Evolutionary conservation across 1,140 invertebrate species (phyloP), one percentile per base, ranked within the genome.

Genomic region (Lethrus apterus): DNA sequence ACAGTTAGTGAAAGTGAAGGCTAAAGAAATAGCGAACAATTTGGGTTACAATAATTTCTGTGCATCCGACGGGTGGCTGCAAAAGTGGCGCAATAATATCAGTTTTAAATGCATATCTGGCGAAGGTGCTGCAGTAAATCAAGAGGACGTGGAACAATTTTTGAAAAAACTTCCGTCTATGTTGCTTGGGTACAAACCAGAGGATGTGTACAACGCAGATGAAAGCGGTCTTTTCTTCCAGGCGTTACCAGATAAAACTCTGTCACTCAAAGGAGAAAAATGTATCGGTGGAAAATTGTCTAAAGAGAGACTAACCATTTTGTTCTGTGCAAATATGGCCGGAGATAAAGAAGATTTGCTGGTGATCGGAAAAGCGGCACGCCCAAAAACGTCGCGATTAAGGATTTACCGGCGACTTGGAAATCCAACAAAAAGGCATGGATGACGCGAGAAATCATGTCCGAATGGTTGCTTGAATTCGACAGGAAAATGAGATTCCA

Each of bases 171-270:
- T 35, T 21, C 34, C 23, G 1, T 13, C 34, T 4, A 14, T 47
- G 19, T 7, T 47, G 2, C 18, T 4, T 10, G 7, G 24, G 9
- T 72, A 70, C 54, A 42, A 55, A 20, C 52, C 59, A 40, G 51
- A 66, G 32, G 58, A 71, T 50, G 59, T 72, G 36, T 74, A 63
- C 58, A 75, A 73, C 54, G 60, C 62, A 11, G 68, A 73, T 55
- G 69, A 74, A 59, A 71, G 65, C 21, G 66, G 64, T 8, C 55
- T 74, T 20, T 51, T 56, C 29, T 56, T 33, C 38, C 23, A 35
- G 29, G 30, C 46, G 20, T 34, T 55, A 33, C 55, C 48, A 2
- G 32, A 45, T 21, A 55, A 50, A 49, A 50, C 43, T 2, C 33
- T 48, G 3, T 17, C 13, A 5, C 46, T 56, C 2, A 53, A 57